Percentiles rank a stretch among this genome's conserved stretches.
Conservation (phyloP, 37 sponge, comb jelly and placozoan genomes). For the Haliclona indistincta region DNA sequence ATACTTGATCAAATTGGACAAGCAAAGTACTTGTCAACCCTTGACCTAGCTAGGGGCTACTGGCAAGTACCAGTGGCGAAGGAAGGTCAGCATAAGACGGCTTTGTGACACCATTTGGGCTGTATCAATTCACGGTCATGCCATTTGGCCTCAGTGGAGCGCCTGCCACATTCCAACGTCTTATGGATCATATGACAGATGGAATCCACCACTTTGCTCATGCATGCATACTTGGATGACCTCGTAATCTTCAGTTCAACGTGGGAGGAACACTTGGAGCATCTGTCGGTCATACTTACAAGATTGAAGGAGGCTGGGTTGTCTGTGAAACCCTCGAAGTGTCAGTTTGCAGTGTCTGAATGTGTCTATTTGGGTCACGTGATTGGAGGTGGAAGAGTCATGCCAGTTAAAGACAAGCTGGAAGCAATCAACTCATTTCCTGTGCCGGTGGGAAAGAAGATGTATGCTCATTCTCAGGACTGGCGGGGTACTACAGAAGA, state of each 20-base stretch:
- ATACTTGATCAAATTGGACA: constrained; percentile 34
- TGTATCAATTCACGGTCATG: constrained; percentile 59
- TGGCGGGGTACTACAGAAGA: constrained; percentile 48
- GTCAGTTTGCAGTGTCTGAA: constrained; percentile 21
- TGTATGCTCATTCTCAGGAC: constrained; percentile 39
- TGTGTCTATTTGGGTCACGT: constrained; percentile 18
- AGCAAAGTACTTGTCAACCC: constrained; percentile 17
- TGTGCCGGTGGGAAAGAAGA: constrained; percentile 26
- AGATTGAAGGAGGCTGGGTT: constrained; percentile 25
- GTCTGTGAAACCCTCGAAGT: constrained; percentile 26
- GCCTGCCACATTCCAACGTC: constrained; percentile 46
- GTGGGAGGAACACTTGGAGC: constrained; percentile 31
- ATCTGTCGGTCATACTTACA: constrained; percentile 6
- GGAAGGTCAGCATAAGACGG: constrained; percentile 27
- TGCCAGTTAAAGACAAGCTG: constrained; percentile 8
- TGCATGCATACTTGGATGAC: constrained; percentile 35
- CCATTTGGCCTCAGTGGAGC: constrained; percentile 51
- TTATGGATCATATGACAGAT: constrained; percentile 35
- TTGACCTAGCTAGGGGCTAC: constrained; percentile 40
- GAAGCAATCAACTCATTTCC: constrained; percentile 7
- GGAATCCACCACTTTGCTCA: constrained; percentile 20
- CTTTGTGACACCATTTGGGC: constrained; percentile 41
- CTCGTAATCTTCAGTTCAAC: constrained; percentile 3
- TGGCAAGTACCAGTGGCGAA: constrained; percentile 42
- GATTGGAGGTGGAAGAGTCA: not conserved